Evolutionary conservation across 2,113 vertebrate genomes (phyloP), one percentile per base, ranked within the genome.

Genomic region (Gadus macrocephalus): DNA sequence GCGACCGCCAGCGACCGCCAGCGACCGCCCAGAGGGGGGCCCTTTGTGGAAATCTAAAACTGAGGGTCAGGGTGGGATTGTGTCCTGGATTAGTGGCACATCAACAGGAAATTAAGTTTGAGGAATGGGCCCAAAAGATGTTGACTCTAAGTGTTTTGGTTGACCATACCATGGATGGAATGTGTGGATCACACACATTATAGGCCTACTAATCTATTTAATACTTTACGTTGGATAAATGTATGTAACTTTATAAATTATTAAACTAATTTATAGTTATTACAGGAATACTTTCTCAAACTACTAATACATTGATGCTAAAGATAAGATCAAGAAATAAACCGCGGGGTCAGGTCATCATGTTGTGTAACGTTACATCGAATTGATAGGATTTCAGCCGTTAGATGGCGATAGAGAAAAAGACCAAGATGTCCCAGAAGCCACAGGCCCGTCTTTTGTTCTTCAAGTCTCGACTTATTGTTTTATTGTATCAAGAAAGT

Each of bases 401-500:
- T 68, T 76, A 80, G 85, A 53, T 80, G 83, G 74, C 68, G 15
- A 0, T 25, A 70, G 1, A 66, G 70, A 62, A 2, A n/a, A 5
- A 12, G 55, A 17, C 55, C n/a, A 9, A 17, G 42, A 6, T 49
- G 42, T 2, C 42, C 2, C 42, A 14, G 42, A 0, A 14, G 42
- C 8, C 42, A 49, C 1, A 49, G 12, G 42, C 42, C 42, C 6
- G 9, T 49, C 42, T 49, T 49, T 49, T 49, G 42, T 49, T 49
- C 42, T 12, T 14, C 42, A 49, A 49, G 42, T 49, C 42, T 49
- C 42, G 42, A 9, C 7, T 49, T 49, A 12, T 14, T 49, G 8
- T 49, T 49, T 49, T 49, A 49, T 49, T 49, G 2, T 49, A 49
- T 7, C 42, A 49, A 49, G 42, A 49, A 9, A 49, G 6, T 12